Evolutionary conservation across 2,888 invertebrate genomes (phyloP).

Genomic region (Ochropleura leucogaster): DNA sequence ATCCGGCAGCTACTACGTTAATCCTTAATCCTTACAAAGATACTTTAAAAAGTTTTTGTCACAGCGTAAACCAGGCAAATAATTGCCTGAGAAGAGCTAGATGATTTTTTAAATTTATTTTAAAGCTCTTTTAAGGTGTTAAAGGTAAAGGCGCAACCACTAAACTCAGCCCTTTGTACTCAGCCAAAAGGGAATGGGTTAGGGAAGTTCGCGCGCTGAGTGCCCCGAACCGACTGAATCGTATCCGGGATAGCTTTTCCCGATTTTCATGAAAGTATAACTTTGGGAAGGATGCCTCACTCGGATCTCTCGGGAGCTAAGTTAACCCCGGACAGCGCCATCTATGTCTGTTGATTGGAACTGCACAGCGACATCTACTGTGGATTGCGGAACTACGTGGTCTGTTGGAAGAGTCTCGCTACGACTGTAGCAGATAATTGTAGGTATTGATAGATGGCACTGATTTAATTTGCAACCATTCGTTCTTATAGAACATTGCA

Average conservation of each 20-base stretch:
- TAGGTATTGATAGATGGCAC: conserved; percentile 40
- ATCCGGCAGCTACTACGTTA: conserved; percentile 78
- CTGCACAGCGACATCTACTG: conserved; percentile 61
- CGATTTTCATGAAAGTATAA: conserved; percentile 76
- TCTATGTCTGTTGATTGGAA: conserved; percentile 42
- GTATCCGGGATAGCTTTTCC: conserved; percentile 84
- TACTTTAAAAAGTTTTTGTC: conserved; percentile 82
- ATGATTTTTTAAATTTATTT: conserved; percentile 2
- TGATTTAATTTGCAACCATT: neutral
- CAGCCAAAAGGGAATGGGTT: conserved; percentile 50
- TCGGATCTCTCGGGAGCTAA: conserved; percentile 47
- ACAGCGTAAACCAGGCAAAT: conserved; percentile 45
- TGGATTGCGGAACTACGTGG: conserved; percentile 26
- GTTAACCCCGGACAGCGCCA: conserved; percentile 46
- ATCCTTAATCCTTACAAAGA: conserved; percentile 78
- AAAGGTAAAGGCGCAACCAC: conserved; percentile 47
- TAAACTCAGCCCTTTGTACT: conserved; percentile 62
- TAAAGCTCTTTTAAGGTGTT: conserved; percentile 22
- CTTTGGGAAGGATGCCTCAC: conserved; percentile 65
- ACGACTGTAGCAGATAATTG: neutral
- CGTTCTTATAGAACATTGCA: neutral
- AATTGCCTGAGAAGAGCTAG: conserved; percentile 22
- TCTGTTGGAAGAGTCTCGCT: neutral
- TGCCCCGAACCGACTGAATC: conserved; percentile 86
- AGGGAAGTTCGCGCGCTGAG: conserved; percentile 80